Conservation (phyloP, 2,113 vertebrate genomes). For the Heloderma charlesbogerti region DNA sequence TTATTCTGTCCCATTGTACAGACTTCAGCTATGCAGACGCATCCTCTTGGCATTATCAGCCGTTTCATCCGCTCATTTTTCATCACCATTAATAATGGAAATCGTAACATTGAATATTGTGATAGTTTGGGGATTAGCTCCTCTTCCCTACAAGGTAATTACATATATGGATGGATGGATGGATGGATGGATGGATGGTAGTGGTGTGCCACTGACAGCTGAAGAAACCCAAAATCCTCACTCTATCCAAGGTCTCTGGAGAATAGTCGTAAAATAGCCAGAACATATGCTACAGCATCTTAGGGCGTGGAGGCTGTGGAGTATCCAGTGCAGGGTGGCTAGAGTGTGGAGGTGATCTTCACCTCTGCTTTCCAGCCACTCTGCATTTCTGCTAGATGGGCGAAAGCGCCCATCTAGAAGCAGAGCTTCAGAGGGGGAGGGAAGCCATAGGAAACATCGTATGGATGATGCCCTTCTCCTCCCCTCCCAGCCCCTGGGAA, state of each 20-base stretch:
- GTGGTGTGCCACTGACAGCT: fast-evolving
- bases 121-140: neutral
- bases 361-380: too few species aligned
- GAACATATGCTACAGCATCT: neutral
- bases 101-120: neutral
- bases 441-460: too few species aligned
- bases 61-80: neutral
- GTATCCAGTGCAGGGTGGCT: too few species aligned
- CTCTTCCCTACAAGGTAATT: neutral
- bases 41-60: neutral
- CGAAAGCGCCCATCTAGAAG: too few species aligned
- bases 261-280: neutral
- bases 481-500: too few species aligned
- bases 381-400: too few species aligned
- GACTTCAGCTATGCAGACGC: neutral
- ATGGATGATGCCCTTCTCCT: too few species aligned
- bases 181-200: too few species aligned
- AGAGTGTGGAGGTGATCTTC: too few species aligned
- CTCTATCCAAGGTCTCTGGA: fast-evolving
- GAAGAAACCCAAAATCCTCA: neutral
- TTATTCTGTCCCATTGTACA: neutral
- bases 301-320: too few species aligned
- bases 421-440: too few species aligned
- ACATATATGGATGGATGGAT: too few species aligned
- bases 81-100: neutral